Conservation (phyloP, 2,888 invertebrate species). For the Drosophila paucipuncta region DNA sequence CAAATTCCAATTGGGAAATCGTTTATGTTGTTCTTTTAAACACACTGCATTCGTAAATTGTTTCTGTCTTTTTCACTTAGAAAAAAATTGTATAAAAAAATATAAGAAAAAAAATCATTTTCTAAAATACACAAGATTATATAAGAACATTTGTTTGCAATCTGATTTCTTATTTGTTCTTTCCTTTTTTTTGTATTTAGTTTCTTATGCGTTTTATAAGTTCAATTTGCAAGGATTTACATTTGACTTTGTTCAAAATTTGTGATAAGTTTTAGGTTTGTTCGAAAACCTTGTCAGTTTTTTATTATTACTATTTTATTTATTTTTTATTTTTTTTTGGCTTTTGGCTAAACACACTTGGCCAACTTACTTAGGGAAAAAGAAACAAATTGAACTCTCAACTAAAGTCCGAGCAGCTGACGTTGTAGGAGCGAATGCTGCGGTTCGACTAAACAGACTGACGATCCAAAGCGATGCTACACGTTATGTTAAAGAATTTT, state of each 20-base stretch:
- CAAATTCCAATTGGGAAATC: constrained; percentile 34
- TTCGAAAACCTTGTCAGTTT: constrained; percentile 32
- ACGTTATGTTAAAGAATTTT: constrained; percentile 85
- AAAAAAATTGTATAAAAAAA: constrained; percentile 75
- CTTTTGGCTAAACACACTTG: constrained; percentile 43
- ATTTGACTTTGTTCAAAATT: constrained; percentile 16
- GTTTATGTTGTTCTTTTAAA: constrained; percentile 16
- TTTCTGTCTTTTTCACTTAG: constrained; percentile 52
- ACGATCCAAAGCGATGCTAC: constrained; percentile 85
- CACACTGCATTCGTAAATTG: constrained; percentile 33
- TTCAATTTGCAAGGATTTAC: constrained; percentile 56
- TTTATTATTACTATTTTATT: constrained; percentile 5
- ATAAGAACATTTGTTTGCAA: constrained; percentile 44
- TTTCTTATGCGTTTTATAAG: constrained; percentile 21
- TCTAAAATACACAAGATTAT: constrained; percentile 52
- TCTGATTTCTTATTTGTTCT: constrained; percentile 11
- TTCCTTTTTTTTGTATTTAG: constrained; percentile 8
- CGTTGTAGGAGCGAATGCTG: constrained; percentile 86
- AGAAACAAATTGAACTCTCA: constrained; percentile 85
- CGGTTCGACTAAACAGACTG: constrained; percentile 86
- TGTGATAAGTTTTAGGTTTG: constrained; percentile 31
- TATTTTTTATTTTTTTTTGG: constrained; percentile 17
- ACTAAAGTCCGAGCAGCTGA: constrained; percentile 86
- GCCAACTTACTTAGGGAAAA: constrained; percentile 86
- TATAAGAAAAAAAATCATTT: constrained; percentile 22